Evolutionary conservation across 2,888 invertebrate genomes (phyloP), one percentile per base, ranked within the genome.

Genomic region (Uloborus plumipes): DNA sequence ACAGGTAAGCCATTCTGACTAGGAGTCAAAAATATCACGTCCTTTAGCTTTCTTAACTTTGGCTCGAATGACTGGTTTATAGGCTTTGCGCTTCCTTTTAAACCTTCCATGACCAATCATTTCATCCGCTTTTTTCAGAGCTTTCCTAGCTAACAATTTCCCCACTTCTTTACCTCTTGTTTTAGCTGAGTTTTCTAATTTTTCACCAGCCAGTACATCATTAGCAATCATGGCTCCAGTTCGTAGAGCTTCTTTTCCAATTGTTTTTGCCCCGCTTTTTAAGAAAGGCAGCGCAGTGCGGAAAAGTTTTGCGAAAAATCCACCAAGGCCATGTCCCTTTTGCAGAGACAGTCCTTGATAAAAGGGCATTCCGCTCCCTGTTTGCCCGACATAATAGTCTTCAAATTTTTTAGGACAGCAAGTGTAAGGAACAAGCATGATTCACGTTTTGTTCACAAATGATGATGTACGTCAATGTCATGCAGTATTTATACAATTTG

Each of bases 51-150:
- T 70, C 22, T 31, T 53, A 15, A n/a, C 18, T 51, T 76, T 78
- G 11, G 47, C 15, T 22, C 59, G 49, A 74, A 73, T 80, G 73
- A 80, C 7, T 9, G 14, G 20, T 58, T 58, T 72, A 14, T 22
- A 15, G 6, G n/a, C 14, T 7, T 72, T 71, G 9, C 66, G 64
- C 47, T 67, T 82, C 18, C 66, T 82, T 82, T 82, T 76, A 76
- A 22, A 26, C 39, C 53, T 20, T 51, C 51, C 64, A 2, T 22
- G 20, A 47, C 73, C 73, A 2, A 64, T 26, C 73, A 73, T 73
- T 15, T 31, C n/a, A 6, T 69, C 22, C 0, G 49, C 58, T 53
- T 55, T 53, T 13, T 55, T 26, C 0, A 69, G 3, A 26, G 69
- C 69, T 69, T 55, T 55, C n/a, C 16, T 20, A 1, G 26, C 58